A percentile compares a stretch with the other conserved stretches of the same genome.
Conservation (phyloP, 2,888 invertebrate genomes). For the Sarcophaga variegata region DNA sequence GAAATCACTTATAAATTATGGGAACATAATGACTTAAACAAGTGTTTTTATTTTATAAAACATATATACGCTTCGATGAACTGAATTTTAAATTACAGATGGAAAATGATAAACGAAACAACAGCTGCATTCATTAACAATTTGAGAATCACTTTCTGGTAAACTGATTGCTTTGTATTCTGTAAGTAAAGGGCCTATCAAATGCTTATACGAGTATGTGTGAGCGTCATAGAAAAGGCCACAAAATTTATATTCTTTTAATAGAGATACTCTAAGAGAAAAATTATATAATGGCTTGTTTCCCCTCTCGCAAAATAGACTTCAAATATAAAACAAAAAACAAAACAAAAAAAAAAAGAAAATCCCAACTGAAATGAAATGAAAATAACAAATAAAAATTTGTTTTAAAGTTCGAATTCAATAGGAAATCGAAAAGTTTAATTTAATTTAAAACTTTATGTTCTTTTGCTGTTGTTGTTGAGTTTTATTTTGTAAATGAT, state of each 20-base stretch:
- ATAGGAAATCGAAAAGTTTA: conserved; percentile 67
- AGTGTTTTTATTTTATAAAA: neutral
- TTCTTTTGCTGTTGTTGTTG: conserved; percentile 47
- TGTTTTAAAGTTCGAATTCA: conserved; percentile 55
- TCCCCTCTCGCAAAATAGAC: neutral
- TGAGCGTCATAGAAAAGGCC: neutral
- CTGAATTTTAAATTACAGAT: neutral
- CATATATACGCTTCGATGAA: neutral
- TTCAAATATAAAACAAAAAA: neutral
- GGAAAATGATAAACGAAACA: neutral
- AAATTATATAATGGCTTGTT: neutral
- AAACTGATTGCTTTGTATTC: neutral
- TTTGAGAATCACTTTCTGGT: neutral
- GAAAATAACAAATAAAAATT: neutral
- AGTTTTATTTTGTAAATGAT: conserved; percentile 5
- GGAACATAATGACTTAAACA: no score
- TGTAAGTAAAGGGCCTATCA: no score
- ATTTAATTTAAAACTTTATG: conserved; percentile 66
- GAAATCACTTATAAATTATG: no score
- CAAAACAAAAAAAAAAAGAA: neutral
- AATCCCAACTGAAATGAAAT: no score
- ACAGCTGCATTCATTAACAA: neutral
- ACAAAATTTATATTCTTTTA: conserved; percentile 4
- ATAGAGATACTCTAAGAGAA: neutral
- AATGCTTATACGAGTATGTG: neutral